Evolutionary conservation across 2,797 vertebrate genomes (phyloP).

Genomic region (Simalia tracyae): DNA sequence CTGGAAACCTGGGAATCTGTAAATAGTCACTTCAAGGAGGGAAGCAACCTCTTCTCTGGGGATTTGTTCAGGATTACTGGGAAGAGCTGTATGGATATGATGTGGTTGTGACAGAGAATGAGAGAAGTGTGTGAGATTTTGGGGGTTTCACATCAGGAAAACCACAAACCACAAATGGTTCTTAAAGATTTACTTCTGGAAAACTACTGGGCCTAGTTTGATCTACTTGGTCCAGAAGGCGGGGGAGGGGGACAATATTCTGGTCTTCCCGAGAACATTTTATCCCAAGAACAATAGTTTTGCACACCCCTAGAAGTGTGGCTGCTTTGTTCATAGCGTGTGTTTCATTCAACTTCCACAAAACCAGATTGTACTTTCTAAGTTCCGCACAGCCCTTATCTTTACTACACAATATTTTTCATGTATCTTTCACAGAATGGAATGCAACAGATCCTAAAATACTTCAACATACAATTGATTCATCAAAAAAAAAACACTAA

Average conservation of each 20-base stretch:
- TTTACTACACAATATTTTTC: not conserved
- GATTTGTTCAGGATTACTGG: no score
- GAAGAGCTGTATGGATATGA: no score
- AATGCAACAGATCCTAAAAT: not conserved
- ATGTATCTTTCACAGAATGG: not conserved
- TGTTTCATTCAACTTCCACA: not conserved
- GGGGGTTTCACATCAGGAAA: no score
- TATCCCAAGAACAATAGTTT: not conserved
- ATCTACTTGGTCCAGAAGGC: not conserved
- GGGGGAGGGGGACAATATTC: not conserved
- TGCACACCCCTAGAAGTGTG: not conserved
- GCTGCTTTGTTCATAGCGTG: not conserved
- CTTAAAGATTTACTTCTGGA: no score
- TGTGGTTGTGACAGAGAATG: no score
- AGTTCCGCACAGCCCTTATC: not conserved
- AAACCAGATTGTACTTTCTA: not conserved
- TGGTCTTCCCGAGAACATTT: not conserved
- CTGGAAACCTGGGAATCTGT: no score
- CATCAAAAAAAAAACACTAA: not conserved
- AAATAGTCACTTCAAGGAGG: no score
- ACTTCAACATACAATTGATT: not conserved
- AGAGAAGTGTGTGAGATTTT: no score
- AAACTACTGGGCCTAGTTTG: not conserved
- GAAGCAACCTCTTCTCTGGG: no score
- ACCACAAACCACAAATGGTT: no score